Evolutionary conservation across 2,797 vertebrate genomes (phyloP), one percentile per base, ranked within the genome.

Genomic region (Acanthornis magna): DNA sequence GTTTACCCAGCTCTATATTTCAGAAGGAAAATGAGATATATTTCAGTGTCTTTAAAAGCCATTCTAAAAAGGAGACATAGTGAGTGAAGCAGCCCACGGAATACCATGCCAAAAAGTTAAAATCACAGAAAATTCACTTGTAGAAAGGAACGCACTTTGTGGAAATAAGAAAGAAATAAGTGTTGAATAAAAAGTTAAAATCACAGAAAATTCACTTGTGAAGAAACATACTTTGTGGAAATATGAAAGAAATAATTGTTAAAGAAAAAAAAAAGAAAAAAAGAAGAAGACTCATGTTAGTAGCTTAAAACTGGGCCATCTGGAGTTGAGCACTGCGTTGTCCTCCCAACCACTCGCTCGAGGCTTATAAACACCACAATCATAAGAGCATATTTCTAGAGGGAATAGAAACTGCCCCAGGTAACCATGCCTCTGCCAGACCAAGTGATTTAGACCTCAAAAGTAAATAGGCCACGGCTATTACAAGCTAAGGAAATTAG

Each of bases 321-420:
- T 94, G 83, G 50, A 83, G 45, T 27, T 36, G 42, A 77, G 74
- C 6, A 14, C 81, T 87, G 50, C 3, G 0, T 30, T 85, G 87
- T 72, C 84, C 60, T 79, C 55, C 66, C 90, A 88, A 47, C 43
- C 79, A 57, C n/a, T 91, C 13, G 36, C 83, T 86, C 3, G 36
- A 90, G 95, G 95, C 78, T 91, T 71, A 81, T 57, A 86, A 84
- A 77, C 79, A 93, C 63, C 43, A 32, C 19, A 68, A 72, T 72
- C 74, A 87, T 38, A 81, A 85, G 75, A 54, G 34, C 45, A 60
- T 67, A 25, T 18, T 60, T 89, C 96, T 65, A 73, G 61, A 93
- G 93, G 90, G 93, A 95, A 96, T 82, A 95, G 72, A 90, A 91
- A 85, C 23, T 63, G 91, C 95, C 89, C 87, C 85, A 91, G 94